Percentiles rank a stretch among this genome's conserved stretches.
Evolutionary conservation across 2,888 invertebrate species (phyloP).

Genomic region (Brachyptera putata): DNA sequence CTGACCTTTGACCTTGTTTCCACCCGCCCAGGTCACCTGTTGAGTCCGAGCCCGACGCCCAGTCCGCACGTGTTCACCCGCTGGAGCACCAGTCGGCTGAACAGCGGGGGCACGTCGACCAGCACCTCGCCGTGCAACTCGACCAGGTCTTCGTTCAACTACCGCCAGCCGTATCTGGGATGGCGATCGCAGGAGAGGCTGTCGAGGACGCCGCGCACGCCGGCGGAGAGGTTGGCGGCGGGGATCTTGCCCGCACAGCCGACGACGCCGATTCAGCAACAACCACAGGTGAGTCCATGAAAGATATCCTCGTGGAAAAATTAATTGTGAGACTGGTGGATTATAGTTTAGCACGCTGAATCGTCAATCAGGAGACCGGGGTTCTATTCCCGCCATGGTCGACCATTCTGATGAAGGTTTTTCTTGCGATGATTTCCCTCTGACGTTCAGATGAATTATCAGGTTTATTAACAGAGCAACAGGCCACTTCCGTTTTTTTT

Average conservation of each 20-base stretch:
- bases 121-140: constrained; percentile 48
- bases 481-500: too few species aligned
- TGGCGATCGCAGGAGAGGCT: constrained; percentile 84
- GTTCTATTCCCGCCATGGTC: too few species aligned
- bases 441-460: too few species aligned
- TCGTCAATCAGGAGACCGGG: too few species aligned
- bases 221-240: constrained; percentile 69
- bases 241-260: constrained; percentile 43
- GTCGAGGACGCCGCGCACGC: constrained; percentile 73
- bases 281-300: constrained; percentile 11
- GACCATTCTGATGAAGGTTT: too few species aligned
- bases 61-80: constrained; percentile 52
- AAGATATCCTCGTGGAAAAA: too few species aligned
- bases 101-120: constrained; percentile 60
- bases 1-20: constrained; percentile 30
- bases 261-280: constrained; percentile 25
- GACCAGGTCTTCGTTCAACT: constrained; percentile 70
- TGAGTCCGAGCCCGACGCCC: constrained; percentile 47
- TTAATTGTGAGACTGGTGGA: too few species aligned
- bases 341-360: too few species aligned
- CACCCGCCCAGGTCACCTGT: constrained; percentile 45
- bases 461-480: too few species aligned
- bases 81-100: constrained; percentile 72
- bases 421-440: too few species aligned
- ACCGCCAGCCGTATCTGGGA: constrained; percentile 83